Evolutionary conservation across 2,113 vertebrate genomes (phyloP).

Genomic region (Struthio camelus): DNA sequence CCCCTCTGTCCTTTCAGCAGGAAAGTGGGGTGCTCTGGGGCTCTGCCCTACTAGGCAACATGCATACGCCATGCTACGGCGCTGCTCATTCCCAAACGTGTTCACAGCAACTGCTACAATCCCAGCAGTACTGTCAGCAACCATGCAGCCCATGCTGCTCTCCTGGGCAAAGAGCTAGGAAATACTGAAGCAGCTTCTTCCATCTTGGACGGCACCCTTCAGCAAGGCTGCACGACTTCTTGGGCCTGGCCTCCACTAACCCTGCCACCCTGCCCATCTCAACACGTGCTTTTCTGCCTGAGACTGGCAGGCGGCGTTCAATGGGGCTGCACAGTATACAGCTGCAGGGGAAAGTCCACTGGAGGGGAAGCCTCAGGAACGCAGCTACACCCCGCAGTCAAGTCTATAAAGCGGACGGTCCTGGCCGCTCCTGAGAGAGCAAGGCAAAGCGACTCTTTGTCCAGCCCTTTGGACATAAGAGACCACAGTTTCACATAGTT

Average conservation of each 20-base stretch:
- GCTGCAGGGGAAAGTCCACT: background rate
- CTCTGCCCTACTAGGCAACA: background rate
- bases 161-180: background rate
- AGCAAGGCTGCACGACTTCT: background rate
- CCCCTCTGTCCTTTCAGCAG: background rate
- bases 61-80: background rate
- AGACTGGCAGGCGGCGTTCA: background rate
- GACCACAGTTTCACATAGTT: background rate
- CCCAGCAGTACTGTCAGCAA: background rate
- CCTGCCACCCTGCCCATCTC: background rate
- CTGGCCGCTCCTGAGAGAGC: background rate
- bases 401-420: background rate
- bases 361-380: background rate
- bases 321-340: background rate
- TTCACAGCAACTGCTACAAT: background rate
- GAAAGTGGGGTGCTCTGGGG: background rate
- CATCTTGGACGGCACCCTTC: background rate
- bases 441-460: background rate
- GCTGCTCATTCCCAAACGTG: background rate
- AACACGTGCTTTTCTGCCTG: background rate
- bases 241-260: accelerated
- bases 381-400: background rate
- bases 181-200: background rate
- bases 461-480: background rate
- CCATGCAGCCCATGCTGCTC: accelerated